These are phyloP conservation scores for Apostichopus californicus DNA, from an alignment of 35 echinoderm and acorn worm genomes.

Conservation along the genomic window DNA sequence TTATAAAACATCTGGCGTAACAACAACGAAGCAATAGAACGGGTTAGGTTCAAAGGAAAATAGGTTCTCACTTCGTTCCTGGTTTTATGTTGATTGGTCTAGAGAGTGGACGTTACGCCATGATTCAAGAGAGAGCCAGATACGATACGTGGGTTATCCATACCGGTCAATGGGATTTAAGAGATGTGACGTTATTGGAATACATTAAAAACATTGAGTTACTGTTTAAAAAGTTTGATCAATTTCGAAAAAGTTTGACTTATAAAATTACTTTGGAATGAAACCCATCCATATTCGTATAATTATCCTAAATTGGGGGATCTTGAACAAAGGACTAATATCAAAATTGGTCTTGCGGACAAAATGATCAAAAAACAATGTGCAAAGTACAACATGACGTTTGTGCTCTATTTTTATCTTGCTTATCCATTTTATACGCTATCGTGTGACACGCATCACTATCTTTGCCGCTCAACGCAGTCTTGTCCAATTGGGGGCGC, in stretches of 20 bases:
- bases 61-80: neutral
- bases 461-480: neutral
- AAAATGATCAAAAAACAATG: neutral
- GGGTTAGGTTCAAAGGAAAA: neutral
- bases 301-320: neutral
- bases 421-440: neutral
- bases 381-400: constrained; percentile 17
- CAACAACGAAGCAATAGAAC: neutral
- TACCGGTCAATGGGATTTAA: constrained; percentile 29
- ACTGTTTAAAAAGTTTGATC: neutral
- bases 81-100: neutral
- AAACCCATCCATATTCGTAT: neutral
- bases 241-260: neutral
- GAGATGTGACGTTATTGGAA: neutral
- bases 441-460: constrained; percentile 29
- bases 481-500: neutral
- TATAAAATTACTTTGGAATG: constrained; percentile 5
- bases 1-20: no score
- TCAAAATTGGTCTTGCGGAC: constrained; percentile 9
- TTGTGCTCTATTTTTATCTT: constrained; percentile 13
- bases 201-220: neutral
- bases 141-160: constrained; percentile 18
- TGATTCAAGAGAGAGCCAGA: neutral
- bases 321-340: neutral
- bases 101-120: neutral